These are phyloP conservation scores for Uloborus diversus DNA, from an alignment of 1,140 invertebrate genomes.

Conservation along the genomic window DNA sequence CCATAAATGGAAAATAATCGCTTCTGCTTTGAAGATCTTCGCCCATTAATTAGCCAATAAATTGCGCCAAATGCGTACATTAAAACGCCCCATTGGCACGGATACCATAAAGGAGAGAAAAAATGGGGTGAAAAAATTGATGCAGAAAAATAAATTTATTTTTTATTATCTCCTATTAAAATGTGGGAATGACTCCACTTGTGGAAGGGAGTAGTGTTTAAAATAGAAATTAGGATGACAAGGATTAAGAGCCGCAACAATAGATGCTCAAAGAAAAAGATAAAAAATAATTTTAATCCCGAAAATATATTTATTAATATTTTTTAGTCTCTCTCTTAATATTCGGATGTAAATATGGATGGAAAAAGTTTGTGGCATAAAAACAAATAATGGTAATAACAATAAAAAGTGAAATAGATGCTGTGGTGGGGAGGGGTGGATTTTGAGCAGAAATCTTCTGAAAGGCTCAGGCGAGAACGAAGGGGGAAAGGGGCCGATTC, in stretches of 20 bases:
- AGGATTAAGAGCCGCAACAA: constrained; percentile 12
- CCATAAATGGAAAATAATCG: constrained; percentile 52
- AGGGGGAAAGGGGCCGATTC: constrained; percentile 7
- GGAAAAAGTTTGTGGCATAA: not conserved
- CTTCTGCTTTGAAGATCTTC: constrained; percentile 15
- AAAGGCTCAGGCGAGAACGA: not conserved
- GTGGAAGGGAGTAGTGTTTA: constrained; percentile 28
- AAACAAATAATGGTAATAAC: not conserved
- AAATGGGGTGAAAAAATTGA: not conserved
- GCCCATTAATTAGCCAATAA: constrained; percentile 52
- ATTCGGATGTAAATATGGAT: not conserved
- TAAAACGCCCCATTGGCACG: constrained; percentile 36
- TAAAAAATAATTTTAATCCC: constrained; percentile 38
- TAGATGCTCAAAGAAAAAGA: not conserved
- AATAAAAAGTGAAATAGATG: not conserved
- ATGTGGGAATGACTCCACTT: not conserved
- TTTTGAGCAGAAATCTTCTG: not conserved
- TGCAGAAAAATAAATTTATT: not conserved
- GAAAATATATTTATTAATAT: constrained; percentile 24
- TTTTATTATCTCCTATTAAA: constrained; percentile 21
- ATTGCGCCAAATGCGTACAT: constrained; percentile 39
- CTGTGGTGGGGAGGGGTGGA: not conserved
- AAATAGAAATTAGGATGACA: constrained; percentile 46
- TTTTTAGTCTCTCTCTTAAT: constrained; percentile 19
- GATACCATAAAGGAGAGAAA: not conserved